phyloP scores from a whole-genome alignment of 2,113 vertebrate genomes.

The Orycteropus afer region DNA sequence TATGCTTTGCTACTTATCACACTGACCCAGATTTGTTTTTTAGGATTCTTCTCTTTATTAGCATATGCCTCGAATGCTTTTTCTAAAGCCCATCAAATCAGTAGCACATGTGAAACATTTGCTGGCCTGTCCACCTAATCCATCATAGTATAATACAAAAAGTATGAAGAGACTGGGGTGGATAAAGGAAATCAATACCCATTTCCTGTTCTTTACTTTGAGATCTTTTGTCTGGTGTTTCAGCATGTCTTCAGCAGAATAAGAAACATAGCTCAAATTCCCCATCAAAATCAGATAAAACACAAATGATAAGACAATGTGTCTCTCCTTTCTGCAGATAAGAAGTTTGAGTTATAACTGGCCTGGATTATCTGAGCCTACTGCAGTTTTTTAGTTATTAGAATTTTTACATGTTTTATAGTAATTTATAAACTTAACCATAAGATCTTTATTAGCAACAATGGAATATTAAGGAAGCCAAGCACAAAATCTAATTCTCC shows the following conservation, averaged over 20 bases:
- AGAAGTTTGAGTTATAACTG: slow-evolving; percentile 66
- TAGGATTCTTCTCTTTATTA: slow-evolving; percentile 71
- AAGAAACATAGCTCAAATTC: slow-evolving; percentile 72
- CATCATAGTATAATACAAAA: slow-evolving; percentile 74
- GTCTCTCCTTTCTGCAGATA: slow-evolving; percentile 62
- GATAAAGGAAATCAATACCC: slow-evolving; percentile 73
- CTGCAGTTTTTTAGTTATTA: background rate
- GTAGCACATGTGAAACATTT: slow-evolving; percentile 77
- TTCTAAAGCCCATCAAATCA: slow-evolving; percentile 75
- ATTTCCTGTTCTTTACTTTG: slow-evolving; percentile 78
- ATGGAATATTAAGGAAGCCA: slow-evolving; percentile 22
- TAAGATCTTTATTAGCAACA: slow-evolving; percentile 52
- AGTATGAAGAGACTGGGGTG: slow-evolving; percentile 66
- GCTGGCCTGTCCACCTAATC: slow-evolving; percentile 75
- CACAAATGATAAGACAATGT: slow-evolving; percentile 43
- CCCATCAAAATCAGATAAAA: slow-evolving; percentile 79
- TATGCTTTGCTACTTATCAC: background rate
- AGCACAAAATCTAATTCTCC: background rate
- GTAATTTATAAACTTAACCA: slow-evolving; percentile 43
- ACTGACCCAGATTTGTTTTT: slow-evolving; percentile 60
- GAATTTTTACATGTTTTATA: background rate
- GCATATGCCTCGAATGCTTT: slow-evolving; percentile 64
- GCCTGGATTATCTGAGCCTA: background rate
- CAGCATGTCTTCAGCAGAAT: slow-evolving; percentile 73
- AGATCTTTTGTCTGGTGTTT: slow-evolving; percentile 80